Evolutionary conservation across 2,113 vertebrate genomes (phyloP), one percentile per base, ranked within the genome.

Genomic region (Danionella cerebrum): DNA sequence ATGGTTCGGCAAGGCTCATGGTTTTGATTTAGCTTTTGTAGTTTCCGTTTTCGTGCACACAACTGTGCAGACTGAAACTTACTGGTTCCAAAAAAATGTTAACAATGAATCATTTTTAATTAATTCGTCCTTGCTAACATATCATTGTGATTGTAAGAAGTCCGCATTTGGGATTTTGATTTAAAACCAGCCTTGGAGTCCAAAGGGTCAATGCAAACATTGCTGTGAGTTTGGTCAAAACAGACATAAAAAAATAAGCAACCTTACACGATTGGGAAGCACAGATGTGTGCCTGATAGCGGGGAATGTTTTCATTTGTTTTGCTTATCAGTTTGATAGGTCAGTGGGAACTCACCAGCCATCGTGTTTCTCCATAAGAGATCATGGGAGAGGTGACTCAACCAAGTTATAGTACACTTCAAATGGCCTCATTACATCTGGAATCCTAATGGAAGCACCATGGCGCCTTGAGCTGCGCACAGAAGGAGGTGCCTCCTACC

Each of bases 311-410:
- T 67, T 67, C 12, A 71, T 75, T 75, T 75, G 27, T 71, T 75
- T 67, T 55, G 10, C 38, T 63, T 57, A 67, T 57, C 69, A 44
- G 73, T 62, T 55, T 71, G 73, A 63, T 63, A 21, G 59, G 42
- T 41, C 42, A 48, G 29, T 63, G 29, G 42, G 59, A 57, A 60
- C 57, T 44, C 54, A 45, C 41, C 54, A 59, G 52, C 39, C 47
- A 70, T 70, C 50, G 29, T 52, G 38, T 58, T 59, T 59, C 38
- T 39, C 52, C 25, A 31, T 74, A 33, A 70, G 57, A 41, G 73
- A 57, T 71, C 73, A 75, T 75, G 73, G 13, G 73, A 75, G 73
- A 75, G 73, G 73, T 75, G 64, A 71, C 59, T 70, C 24, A 3
- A 33, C n/a, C 19, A 33, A n/a, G 35, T 42, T 44, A 52, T 36